A percentile compares a stretch with the other conserved stretches of the same genome.
Evolutionary conservation across 2,888 invertebrate species (phyloP).

Genomic region (Hemistola chrysoprasaria): DNA sequence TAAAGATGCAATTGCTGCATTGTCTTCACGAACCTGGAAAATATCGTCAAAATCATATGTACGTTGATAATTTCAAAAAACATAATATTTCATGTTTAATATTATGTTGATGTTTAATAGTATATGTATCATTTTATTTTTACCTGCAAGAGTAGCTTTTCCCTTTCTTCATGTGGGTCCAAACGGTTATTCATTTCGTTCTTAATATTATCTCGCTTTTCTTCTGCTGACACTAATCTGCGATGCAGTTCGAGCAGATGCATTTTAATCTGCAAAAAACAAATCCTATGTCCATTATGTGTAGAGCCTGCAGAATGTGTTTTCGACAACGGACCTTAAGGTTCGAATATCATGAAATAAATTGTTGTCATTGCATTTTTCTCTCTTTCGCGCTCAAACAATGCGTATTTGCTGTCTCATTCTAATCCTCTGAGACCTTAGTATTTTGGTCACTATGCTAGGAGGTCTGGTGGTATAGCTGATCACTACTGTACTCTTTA

Average conservation of each 20-base stretch:
- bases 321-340: too few relatives aligned
- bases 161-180: conserved; percentile 90
- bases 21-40: conserved; percentile 83
- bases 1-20: conserved; percentile 89
- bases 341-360: too few relatives aligned
- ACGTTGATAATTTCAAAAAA: not conserved
- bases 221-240: conserved; percentile 60
- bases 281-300: too few relatives aligned
- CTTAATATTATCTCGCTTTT: conserved; percentile 83
- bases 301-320: too few relatives aligned
- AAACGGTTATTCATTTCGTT: conserved; percentile 86
- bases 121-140: conserved; percentile 34
- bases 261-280: conserved; percentile 61
- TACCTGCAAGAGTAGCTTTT: conserved; percentile 88
- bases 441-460: too few relatives aligned
- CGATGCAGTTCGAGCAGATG: conserved; percentile 68
- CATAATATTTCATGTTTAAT: conserved; percentile 1
- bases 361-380: too few relatives aligned
- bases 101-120: conserved; percentile 2
- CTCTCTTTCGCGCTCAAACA: too few relatives aligned
- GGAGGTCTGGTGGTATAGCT: too few relatives aligned
- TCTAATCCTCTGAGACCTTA: too few relatives aligned
- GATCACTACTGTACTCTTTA: too few relatives aligned
- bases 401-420: too few relatives aligned
- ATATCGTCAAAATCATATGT: too few relatives aligned